Evolutionary conservation across 2,888 invertebrate species (phyloP), one percentile per base, ranked within the genome.

Genomic region (Micoletzkya japonica): DNA sequence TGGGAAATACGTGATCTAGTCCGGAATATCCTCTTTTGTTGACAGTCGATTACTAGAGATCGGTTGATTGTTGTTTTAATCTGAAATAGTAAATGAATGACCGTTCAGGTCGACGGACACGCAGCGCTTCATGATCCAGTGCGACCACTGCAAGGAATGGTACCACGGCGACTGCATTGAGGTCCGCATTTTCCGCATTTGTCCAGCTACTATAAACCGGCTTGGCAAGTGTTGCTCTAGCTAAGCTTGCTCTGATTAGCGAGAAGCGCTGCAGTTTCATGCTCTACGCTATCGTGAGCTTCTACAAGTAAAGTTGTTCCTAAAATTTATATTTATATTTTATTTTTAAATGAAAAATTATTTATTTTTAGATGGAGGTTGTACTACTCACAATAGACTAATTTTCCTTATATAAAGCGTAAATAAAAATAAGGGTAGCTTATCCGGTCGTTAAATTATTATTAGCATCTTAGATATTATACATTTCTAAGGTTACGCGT

Each of bases 141-240:
- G 66, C 30, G 66, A 66, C 26, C 3, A 37, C 17, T 66, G 66
- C 30, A 39, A 56, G 14, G 66, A 56, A 39, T 66, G 66, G 66
- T 66, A 66, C 28, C 66, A 66, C 56, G 66, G 66, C 26, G 50
- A 54, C 24, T 66, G 66, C 39, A 34, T 66, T 6, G 7, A 24
- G 66, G 66, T 66, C 28, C 28, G 28, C 28, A 14, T 50, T 49
- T 61, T 20, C 1, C n/a, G n/a, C 6, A n/a, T n/a, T 52, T 44
- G 14, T 44, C 44, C 20, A 44, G 10, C 20, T 14, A 14, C 10
- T 44, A 14, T 14, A 10, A 44, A 14, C 20, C 10, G 39, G 39
- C 39, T 39, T 39, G 10, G 10, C 39, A 39, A 14, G 24, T 14
- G 52, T 52, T 7, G 20, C 14, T n/a, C 17, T 26, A 28, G 2